These are phyloP conservation scores for Lochmaea capreae DNA, from an alignment of 2,888 invertebrate species.

Conservation along the genomic window DNA sequence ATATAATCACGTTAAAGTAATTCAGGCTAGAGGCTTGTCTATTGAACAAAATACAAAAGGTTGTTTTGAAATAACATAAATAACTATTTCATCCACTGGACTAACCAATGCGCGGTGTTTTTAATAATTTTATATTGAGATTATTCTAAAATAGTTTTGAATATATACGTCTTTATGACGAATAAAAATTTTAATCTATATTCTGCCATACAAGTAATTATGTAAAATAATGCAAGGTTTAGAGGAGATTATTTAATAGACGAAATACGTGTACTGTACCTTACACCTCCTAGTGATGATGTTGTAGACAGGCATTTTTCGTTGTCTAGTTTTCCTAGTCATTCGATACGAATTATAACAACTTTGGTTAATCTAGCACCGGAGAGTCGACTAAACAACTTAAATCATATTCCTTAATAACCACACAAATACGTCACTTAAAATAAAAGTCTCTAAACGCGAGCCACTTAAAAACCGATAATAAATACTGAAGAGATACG, in stretches of 20 bases:
- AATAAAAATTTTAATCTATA: not conserved
- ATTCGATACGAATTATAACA: conserved; percentile 46
- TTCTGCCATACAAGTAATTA: not conserved
- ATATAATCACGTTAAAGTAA: no score
- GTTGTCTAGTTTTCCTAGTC: conserved; percentile 53
- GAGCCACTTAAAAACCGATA: conserved; percentile 20
- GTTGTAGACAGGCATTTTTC: conserved; percentile 72
- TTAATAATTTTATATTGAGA: no score
- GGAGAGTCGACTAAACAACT: conserved; percentile 14
- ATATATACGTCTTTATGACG: not conserved
- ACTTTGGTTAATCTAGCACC: conserved; percentile 31
- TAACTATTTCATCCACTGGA: no score
- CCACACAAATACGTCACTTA: conserved; percentile 29
- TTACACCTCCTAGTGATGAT: conserved; percentile 73
- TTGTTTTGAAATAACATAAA: no score
- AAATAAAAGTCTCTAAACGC: conserved; percentile 20
- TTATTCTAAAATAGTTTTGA: no score
- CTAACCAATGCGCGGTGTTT: no score
- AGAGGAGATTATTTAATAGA: not conserved
- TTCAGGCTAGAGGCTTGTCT: no score
- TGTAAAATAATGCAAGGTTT: not conserved
- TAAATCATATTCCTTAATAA: conserved; percentile 36
- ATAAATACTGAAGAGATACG: conserved; percentile 29
- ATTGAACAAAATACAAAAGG: no score
- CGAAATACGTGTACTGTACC: conserved; percentile 60